These are phyloP conservation scores for Amblyraja radiata DNA, from an alignment of 2,797 vertebrate genomes.

Conservation along the genomic window DNA sequence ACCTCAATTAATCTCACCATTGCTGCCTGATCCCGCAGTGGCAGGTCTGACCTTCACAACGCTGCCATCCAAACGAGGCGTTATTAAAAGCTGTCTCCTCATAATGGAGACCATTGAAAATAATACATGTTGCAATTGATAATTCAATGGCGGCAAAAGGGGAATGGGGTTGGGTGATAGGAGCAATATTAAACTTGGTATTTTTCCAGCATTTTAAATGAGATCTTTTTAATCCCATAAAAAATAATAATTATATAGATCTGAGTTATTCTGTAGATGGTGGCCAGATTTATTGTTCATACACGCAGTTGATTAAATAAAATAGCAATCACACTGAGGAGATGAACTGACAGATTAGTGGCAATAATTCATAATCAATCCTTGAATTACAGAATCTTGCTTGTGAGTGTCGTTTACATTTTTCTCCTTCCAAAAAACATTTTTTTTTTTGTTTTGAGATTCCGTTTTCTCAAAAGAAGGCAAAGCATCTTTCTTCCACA, in stretches of 20 bases:
- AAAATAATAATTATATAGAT: not conserved
- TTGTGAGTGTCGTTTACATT: not conserved
- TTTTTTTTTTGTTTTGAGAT: not conserved
- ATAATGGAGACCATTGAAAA: not conserved
- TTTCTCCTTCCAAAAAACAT: too few relatives aligned
- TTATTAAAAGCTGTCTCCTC: not conserved
- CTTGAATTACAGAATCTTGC: not conserved
- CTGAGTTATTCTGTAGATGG: not conserved
- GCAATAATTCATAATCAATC: not conserved
- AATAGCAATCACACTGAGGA: not conserved
- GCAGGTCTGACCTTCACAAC: not conserved
- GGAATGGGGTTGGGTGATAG: not conserved
- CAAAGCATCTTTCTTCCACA: not conserved
- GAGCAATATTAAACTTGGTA: not conserved
- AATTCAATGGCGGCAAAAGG: not conserved
- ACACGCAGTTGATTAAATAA: not conserved
- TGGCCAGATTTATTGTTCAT: not conserved
- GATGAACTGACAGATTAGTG: not conserved
- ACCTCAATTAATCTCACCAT: conserved; percentile 16
- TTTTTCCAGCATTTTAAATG: not conserved
- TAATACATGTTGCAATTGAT: not conserved
- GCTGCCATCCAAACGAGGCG: not conserved
- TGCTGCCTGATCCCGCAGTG: not conserved
- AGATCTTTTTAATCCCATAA: not conserved
- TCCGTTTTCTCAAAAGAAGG: not conserved